These are phyloP conservation scores for Coryphaenoides rupestris DNA, from an alignment of 2,113 vertebrate species.

Conservation along the genomic window DNA sequence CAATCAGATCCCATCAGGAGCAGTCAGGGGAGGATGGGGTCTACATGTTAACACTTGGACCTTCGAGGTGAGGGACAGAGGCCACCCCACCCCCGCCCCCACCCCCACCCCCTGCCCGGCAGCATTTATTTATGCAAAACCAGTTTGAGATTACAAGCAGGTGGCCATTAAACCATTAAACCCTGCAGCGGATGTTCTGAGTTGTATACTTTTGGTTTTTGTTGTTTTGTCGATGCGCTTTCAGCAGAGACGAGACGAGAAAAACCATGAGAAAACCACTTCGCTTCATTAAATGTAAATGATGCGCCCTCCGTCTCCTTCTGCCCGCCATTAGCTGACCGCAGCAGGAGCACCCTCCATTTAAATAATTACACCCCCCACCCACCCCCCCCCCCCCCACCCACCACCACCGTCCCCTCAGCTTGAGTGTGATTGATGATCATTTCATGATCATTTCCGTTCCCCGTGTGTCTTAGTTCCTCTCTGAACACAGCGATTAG, in stretches of 20 bases:
- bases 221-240: too few relatives aligned
- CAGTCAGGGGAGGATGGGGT: neutral
- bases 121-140: slow-evolving; percentile 13
- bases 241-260: too few relatives aligned
- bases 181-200: neutral
- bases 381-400: too few relatives aligned
- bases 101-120: neutral
- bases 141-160: slow-evolving; percentile 33
- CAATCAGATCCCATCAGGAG: slow-evolving; percentile 5
- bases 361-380: neutral
- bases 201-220: neutral
- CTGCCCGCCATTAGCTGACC: slow-evolving; percentile 8
- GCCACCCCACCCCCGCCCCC: too few relatives aligned
- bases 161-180: slow-evolving; percentile 12
- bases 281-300: slow-evolving; percentile 18
- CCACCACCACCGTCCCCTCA: neutral
- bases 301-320: slow-evolving; percentile 9
- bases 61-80: neutral
- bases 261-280: too few relatives aligned
- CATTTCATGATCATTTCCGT: neutral
- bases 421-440: slow-evolving; percentile 4
- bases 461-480: neutral
- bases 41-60: slow-evolving; percentile 11
- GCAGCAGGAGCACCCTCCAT: neutral
- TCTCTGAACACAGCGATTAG: neutral